These are phyloP conservation scores for Acanthopleura granulata DNA, from an alignment of 2,888 invertebrate species.

Conservation along the genomic window DNA sequence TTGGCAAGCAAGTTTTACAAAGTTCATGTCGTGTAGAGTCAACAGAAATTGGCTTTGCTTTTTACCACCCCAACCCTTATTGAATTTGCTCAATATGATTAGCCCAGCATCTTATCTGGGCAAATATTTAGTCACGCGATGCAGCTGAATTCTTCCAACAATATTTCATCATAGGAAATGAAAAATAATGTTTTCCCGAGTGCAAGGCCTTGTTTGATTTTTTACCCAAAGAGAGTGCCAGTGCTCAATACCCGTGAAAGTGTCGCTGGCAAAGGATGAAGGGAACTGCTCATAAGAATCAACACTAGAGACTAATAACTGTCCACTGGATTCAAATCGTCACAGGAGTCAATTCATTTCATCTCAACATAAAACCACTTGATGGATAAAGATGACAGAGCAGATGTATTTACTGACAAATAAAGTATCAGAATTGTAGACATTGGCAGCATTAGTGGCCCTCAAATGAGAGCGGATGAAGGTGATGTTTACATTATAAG, in stretches of 20 bases:
- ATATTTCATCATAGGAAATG: constrained; percentile 17
- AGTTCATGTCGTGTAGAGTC: constrained; percentile 9
- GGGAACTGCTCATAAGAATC: not conserved
- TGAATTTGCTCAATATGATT: constrained; percentile 14
- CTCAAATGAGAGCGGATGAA: too few relatives aligned
- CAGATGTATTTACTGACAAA: not conserved
- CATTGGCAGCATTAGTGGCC: too few relatives aligned
- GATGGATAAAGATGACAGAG: not conserved
- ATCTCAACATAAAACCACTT: constrained; percentile 1
- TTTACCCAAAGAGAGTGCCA: not conserved
- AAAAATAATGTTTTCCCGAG: constrained; percentile 18
- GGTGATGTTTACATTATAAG: too few relatives aligned
- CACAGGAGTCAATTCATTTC: not conserved
- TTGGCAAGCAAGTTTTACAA: constrained; percentile 1
- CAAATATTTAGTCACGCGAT: constrained; percentile 9
- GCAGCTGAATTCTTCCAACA: not conserved
- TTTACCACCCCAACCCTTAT: not conserved
- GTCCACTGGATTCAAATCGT: not conserved
- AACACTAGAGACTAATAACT: constrained; percentile 9
- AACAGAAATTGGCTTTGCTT: constrained; percentile 13
- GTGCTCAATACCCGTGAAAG: constrained; percentile 10
- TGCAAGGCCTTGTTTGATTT: constrained; percentile 15
- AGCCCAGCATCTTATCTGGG: constrained; percentile 3
- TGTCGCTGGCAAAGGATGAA: not conserved
- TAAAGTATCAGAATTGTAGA: not conserved